Conservation (phyloP, 2,888 invertebrate species). For the Idaea aversata region DNA sequence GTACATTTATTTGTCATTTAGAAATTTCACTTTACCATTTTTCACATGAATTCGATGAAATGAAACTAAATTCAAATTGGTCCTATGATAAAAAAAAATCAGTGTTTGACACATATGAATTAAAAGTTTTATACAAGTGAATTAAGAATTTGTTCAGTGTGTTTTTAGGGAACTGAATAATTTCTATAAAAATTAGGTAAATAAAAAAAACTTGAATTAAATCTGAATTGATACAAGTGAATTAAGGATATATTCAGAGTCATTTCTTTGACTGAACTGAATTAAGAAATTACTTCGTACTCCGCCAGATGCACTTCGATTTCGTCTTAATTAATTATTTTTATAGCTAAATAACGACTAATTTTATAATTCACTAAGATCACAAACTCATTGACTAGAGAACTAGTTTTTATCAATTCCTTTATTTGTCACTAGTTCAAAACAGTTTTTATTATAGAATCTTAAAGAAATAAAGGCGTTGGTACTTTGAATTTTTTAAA, state of each 20-base stretch:
- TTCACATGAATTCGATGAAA: constrained; percentile 29
- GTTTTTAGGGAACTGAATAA: not conserved
- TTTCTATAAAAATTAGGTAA: not conserved
- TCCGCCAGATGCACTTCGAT: not conserved
- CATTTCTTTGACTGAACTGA: not conserved
- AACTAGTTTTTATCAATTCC: constrained; percentile 64
- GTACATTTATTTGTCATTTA: constrained; percentile 72
- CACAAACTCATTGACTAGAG: constrained; percentile 71
- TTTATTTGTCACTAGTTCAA: constrained; percentile 52
- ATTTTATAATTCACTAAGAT: constrained; percentile 49
- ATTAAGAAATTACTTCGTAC: not conserved
- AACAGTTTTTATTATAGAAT: not conserved
- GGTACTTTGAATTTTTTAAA: not conserved
- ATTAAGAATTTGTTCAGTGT: not conserved
- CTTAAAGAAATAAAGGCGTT: not conserved
- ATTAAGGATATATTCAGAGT: not conserved
- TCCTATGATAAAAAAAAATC: not conserved
- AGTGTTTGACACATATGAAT: not conserved
- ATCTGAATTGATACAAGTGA: not conserved
- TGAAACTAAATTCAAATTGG: constrained; percentile 22
- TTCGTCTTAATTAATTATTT: not conserved
- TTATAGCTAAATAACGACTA: constrained; percentile 5
- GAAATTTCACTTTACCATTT: constrained; percentile 71
- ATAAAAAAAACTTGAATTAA: not conserved
- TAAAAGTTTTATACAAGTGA: not conserved